Conservation (phyloP, 2,888 invertebrate species). For the Trileptium ribeirensis region DNA sequence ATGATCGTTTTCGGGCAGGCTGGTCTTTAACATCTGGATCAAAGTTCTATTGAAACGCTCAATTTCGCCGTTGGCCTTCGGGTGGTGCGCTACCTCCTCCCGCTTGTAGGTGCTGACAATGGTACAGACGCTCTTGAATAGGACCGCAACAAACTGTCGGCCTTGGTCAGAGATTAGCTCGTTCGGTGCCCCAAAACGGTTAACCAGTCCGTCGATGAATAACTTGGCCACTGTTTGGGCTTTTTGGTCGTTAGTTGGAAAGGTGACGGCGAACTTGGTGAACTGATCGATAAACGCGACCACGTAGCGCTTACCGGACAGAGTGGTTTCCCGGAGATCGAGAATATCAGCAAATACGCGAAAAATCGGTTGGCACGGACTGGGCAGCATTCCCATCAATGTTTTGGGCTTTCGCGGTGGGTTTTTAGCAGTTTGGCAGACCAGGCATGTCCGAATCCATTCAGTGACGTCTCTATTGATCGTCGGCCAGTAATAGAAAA, state of each 20-base stretch:
- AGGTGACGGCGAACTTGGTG: conserved; percentile 30
- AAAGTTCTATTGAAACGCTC: conserved; percentile 22
- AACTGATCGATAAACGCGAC: conserved; percentile 19
- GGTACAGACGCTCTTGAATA: conserved; percentile 25
- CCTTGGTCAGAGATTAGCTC: conserved; percentile 36
- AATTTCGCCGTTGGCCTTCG: conserved; percentile 33
- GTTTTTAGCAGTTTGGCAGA: conserved; percentile 30
- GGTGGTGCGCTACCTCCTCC: conserved; percentile 27
- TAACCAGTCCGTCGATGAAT: conserved; percentile 29
- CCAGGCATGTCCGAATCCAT: conserved; percentile 27
- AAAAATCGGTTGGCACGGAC: neutral
- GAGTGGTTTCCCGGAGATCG: conserved; percentile 31
- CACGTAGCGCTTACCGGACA: conserved; percentile 34
- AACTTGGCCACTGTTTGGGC: conserved; percentile 41
- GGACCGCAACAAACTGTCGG: conserved; percentile 27
- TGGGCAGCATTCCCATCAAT: neutral
- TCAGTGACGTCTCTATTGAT: conserved; percentile 28
- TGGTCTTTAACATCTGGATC: neutral
- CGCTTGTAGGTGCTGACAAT: conserved; percentile 22
- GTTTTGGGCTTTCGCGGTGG: neutral
- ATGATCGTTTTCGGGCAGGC: conserved; percentile 31
- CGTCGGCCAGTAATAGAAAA: conserved; percentile 28
- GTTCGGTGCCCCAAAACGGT: conserved; percentile 32
- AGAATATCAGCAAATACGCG: neutral
- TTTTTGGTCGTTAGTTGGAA: conserved; percentile 43